Evolutionary conservation across 2,797 vertebrate genomes (phyloP).

Genomic region (Gymnothorax javanicus): DNA sequence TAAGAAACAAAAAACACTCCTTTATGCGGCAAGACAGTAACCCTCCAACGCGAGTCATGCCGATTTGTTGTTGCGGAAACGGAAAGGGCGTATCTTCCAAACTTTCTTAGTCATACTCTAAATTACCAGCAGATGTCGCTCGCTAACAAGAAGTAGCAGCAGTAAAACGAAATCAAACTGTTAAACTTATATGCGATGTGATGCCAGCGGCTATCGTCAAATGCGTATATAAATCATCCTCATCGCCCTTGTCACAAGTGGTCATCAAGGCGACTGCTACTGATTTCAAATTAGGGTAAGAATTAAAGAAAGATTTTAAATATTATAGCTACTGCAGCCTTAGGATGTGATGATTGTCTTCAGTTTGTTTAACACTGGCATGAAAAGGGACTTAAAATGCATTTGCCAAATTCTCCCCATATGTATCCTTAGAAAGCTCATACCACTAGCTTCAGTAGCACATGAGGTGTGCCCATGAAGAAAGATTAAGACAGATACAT

Average conservation of each 20-base stretch:
- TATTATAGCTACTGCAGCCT: neutral
- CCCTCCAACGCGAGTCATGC: constrained; percentile 40
- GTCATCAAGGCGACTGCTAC: too few relatives aligned
- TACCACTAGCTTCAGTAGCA: constrained; percentile 51
- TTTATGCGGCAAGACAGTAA: neutral
- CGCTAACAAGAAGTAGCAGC: constrained; percentile 3
- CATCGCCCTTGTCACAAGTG: neutral
- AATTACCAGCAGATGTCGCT: constrained; percentile 50
- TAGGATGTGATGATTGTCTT: neutral
- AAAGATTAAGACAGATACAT: constrained; percentile 64
- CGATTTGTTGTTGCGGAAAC: constrained; percentile 61
- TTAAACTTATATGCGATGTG: neutral
- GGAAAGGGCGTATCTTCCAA: constrained; percentile 33
- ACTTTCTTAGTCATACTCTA: neutral
- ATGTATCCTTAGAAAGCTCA: constrained; percentile 37
- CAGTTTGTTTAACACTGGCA: neutral
- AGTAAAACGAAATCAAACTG: neutral
- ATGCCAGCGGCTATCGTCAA: neutral
- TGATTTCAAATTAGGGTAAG: too few relatives aligned
- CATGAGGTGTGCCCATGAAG: constrained; percentile 61
- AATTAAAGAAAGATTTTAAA: neutral
- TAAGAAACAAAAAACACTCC: neutral
- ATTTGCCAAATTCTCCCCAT: constrained; percentile 10
- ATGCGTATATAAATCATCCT: neutral
- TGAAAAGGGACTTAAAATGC: neutral